Conservation (phyloP, 2,797 vertebrate species). For the Leptatherina wallacei region DNA sequence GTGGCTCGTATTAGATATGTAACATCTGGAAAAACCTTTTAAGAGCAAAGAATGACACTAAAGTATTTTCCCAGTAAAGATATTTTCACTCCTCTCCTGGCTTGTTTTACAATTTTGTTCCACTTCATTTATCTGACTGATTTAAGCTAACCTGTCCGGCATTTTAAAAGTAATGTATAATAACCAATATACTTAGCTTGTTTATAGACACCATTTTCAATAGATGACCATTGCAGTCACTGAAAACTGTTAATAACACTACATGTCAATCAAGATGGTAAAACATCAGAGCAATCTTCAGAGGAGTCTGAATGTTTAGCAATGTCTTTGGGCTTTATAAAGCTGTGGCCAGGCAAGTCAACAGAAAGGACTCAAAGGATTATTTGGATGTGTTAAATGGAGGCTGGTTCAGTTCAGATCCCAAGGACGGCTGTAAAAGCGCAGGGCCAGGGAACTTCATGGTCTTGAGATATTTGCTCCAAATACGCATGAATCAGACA, state of each 20-base stretch:
- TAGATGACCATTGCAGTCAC: background rate
- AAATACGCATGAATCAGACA: background rate
- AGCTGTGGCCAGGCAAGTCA: background rate
- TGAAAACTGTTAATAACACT: background rate
- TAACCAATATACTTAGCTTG: background rate
- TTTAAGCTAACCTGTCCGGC: background rate
- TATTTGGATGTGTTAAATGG: slow-evolving; percentile 3
- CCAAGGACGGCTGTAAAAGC: background rate
- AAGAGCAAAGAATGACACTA: too few species aligned
- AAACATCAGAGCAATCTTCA: background rate
- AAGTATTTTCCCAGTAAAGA: too few species aligned
- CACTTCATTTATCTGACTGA: background rate
- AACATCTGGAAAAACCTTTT: too few species aligned
- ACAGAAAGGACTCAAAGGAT: background rate
- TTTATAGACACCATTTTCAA: background rate
- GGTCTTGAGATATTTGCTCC: background rate
- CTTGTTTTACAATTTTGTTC: too few species aligned
- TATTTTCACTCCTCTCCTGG: too few species aligned
- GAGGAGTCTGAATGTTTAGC: background rate
- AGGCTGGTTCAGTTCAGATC: background rate
- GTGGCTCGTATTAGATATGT: too few species aligned
- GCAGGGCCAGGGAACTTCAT: background rate
- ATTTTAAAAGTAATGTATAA: background rate
- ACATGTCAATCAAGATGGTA: background rate
- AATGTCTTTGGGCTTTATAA: background rate